A percentile compares a stretch with the other conserved stretches of the same genome.
Conservation (phyloP, 2,888 invertebrate genomes). For the Omphaloscelis lunosa region DNA sequence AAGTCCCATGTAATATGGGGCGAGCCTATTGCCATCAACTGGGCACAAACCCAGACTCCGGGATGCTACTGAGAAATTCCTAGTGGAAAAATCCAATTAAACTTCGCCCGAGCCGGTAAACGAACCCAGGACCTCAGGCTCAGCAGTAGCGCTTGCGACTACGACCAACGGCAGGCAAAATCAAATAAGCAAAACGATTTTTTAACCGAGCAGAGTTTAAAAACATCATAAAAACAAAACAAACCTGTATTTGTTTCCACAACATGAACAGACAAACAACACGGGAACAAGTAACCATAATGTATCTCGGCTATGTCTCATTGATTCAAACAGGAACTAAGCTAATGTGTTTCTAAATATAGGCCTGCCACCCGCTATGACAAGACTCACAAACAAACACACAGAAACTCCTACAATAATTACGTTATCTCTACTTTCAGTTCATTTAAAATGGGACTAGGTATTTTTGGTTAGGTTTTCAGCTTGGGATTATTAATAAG, state of each 20-base stretch:
- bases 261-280: constrained; percentile 21
- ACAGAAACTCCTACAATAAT: constrained; percentile 56
- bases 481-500: not conserved
- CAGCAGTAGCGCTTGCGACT: too few relatives aligned
- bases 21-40: too few relatives aligned
- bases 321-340: constrained; percentile 74
- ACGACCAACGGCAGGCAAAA: too few relatives aligned
- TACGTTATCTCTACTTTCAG: constrained; percentile 38
- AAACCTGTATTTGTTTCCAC: constrained; percentile 4
- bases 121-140: too few relatives aligned
- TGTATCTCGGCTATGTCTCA: constrained; percentile 51
- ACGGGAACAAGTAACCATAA: constrained; percentile 45
- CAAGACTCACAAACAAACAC: constrained; percentile 69
- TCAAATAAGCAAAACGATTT: too few relatives aligned
- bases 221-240: constrained; percentile 23
- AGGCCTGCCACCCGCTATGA: constrained; percentile 76
- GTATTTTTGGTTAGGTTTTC: not conserved
- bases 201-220: not conserved
- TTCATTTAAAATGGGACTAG: not conserved
- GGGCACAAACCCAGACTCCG: too few relatives aligned
- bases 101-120: too few relatives aligned
- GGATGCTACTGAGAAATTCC: too few relatives aligned
- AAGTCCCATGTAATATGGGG: too few relatives aligned
- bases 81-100: too few relatives aligned
- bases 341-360: constrained; percentile 76